Evolutionary conservation across 2,797 vertebrate species (phyloP), one percentile per base, ranked within the genome.

Genomic region (Takifugu rubripes): DNA sequence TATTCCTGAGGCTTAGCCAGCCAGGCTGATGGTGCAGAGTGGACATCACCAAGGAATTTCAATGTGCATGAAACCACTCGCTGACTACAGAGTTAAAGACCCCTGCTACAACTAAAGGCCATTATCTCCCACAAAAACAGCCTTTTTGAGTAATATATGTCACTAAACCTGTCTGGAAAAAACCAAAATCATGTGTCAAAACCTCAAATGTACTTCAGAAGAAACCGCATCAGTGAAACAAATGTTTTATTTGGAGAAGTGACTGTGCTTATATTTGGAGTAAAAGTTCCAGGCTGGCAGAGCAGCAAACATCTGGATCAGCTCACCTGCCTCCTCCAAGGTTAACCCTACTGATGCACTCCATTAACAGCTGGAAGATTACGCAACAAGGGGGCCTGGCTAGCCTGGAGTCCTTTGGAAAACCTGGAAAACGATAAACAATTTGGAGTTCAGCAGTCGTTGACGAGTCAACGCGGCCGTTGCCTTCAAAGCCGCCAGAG

Each of bases 11-110:
- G 78, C 76, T 84, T 82, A 73, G 70, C 80, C 70, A 56, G 53
- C 64, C 78, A 84, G 80, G 83, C 79, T 76, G 76, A 72, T 84
- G 79, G 76, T 81, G 83, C 82, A 84, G 76, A 82, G 78, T 86
- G 83, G 85, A 87, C 87, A 86, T 81, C 75, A 79, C 79, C 52
- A 49, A 81, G 70, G 82, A 87, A 90, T 90, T 84, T 87, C 78
- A 90, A 87, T 87, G 68, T 64, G 64, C 52, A 71, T 62, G 61
- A 63, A 77, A 59, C 36, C 16, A 58, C 76, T 62, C 53, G 59
- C 63, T 47, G 72, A 54, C 44, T 46, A 11, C 44, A 46, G 44
- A 46, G 36, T 40, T 12, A 40, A 4, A 40, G 12, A 10, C 14
- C 12, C 12, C 3, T 12, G 36, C 36, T 14, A 12, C 36, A 40